Conservation (phyloP, 2,797 vertebrate genomes). For the Poeciliopsis presidionis region DNA sequence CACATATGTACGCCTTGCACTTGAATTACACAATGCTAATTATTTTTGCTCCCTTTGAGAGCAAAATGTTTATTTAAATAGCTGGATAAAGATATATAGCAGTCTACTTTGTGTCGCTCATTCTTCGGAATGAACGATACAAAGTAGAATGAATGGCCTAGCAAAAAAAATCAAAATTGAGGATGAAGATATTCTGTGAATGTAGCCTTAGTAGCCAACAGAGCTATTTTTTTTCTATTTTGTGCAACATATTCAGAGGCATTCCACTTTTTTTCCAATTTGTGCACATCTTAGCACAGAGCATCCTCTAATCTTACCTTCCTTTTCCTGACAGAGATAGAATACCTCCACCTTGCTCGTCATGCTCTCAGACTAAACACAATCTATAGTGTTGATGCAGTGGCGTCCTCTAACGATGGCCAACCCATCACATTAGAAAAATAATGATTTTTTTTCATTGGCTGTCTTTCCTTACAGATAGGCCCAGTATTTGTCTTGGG, state of each 20-base stretch:
- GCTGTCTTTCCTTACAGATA: slow-evolving; percentile 79
- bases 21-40: not conserved
- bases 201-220: not conserved
- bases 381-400: slow-evolving; percentile 70
- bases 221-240: not conserved
- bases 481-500: slow-evolving; percentile 73
- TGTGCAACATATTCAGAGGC: not conserved
- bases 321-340: slow-evolving; percentile 68
- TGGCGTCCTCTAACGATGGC: slow-evolving; percentile 56
- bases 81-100: not conserved
- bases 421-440: slow-evolving; percentile 82
- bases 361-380: slow-evolving; percentile 80
- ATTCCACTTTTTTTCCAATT: slow-evolving; percentile 2
- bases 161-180: not conserved
- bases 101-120: too few relatives aligned
- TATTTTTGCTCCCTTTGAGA: not conserved
- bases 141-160: too few relatives aligned
- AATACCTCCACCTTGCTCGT: slow-evolving; percentile 71
- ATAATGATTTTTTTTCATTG: slow-evolving; percentile 75
- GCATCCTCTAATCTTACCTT: slow-evolving; percentile 24
- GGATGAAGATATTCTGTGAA: too few relatives aligned
- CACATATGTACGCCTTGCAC: not conserved
- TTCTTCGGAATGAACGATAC: too few relatives aligned
- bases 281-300: slow-evolving; percentile 4
- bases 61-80: not conserved